Conservation (phyloP, 2,797 vertebrate species). For the Tarsius wallacei region DNA sequence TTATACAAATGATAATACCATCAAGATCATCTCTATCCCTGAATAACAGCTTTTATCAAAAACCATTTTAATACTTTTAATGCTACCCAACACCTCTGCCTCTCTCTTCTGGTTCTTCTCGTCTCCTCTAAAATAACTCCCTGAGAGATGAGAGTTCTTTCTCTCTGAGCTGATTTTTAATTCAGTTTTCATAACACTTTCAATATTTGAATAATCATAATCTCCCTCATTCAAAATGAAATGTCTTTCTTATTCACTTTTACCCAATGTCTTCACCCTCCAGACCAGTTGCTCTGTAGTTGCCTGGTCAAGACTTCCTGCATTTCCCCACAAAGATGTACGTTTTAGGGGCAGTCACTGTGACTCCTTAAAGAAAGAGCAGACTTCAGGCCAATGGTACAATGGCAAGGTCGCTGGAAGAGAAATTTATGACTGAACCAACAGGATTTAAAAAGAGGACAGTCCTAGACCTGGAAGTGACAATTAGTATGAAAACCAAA, state of each 20-base stretch:
- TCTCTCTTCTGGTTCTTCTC: not conserved
- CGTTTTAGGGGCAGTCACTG: not conserved
- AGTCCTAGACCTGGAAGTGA: no score
- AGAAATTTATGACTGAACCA: not conserved
- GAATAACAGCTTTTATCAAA: constrained; percentile 44
- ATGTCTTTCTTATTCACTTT: not conserved
- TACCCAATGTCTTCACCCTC: not conserved
- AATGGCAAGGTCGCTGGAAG: not conserved
- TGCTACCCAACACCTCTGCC: not conserved
- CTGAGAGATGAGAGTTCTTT: not conserved
- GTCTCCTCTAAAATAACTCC: not conserved
- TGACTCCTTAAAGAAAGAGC: not conserved
- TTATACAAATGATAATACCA: not conserved
- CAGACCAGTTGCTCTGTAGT: not conserved
- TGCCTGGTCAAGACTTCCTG: not conserved
- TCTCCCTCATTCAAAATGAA: constrained; percentile 26
- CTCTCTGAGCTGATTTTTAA: not conserved
- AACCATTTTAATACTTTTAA: not conserved
- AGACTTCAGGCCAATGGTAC: not conserved
- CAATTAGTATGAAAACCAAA: no score
- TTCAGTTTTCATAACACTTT: constrained; percentile 2
- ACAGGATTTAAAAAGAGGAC: not conserved
- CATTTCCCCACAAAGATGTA: not conserved
- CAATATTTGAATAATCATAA: not conserved
- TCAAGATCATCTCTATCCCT: not conserved